Percentiles rank a stretch among this genome's conserved stretches.
Conservation (phyloP, 2,888 invertebrate species). For the Cyclophora albipunctata region DNA sequence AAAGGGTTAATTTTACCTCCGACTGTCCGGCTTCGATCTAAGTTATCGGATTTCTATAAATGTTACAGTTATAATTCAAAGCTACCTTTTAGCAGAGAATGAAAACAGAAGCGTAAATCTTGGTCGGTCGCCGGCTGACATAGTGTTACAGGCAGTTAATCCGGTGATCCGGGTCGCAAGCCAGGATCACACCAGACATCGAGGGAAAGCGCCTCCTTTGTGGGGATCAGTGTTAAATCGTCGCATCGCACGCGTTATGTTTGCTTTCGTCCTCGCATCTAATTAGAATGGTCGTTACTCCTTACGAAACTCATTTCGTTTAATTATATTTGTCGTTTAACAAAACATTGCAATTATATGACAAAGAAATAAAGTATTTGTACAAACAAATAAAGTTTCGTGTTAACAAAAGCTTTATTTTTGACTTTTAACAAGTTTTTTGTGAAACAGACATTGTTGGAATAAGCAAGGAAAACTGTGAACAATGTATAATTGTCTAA, state of each 20-base stretch:
- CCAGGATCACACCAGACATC: slow-evolving; percentile 48
- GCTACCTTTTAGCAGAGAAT: slow-evolving; percentile 28
- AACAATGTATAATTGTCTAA: no score
- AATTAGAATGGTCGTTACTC: neutral
- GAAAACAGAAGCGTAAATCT: slow-evolving; percentile 62
- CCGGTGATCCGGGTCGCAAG: slow-evolving; percentile 60
- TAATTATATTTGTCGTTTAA: no score
- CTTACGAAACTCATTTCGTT: no score
- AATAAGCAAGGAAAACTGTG: no score
- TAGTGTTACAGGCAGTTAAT: slow-evolving; percentile 68
- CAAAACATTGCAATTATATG: no score
- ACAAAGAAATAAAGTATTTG: no score
- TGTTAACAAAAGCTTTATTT: no score
- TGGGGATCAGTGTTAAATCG: slow-evolving; percentile 43
- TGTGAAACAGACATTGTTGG: neutral
- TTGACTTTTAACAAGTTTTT: slow-evolving; percentile 14
- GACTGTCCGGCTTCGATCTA: neutral
- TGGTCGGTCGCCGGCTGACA: slow-evolving; percentile 56
- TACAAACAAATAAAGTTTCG: no score
- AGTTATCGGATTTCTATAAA: slow-evolving; percentile 3
- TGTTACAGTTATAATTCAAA: slow-evolving; percentile 14
- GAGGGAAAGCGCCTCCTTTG: slow-evolving; percentile 42
- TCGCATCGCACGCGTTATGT: slow-evolving; percentile 39
- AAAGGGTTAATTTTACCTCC: slow-evolving; percentile 28
- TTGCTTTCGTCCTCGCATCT: slow-evolving; percentile 16